Conservation (phyloP, 2,113 vertebrate genomes). For the Ameiurus melas region DNA sequence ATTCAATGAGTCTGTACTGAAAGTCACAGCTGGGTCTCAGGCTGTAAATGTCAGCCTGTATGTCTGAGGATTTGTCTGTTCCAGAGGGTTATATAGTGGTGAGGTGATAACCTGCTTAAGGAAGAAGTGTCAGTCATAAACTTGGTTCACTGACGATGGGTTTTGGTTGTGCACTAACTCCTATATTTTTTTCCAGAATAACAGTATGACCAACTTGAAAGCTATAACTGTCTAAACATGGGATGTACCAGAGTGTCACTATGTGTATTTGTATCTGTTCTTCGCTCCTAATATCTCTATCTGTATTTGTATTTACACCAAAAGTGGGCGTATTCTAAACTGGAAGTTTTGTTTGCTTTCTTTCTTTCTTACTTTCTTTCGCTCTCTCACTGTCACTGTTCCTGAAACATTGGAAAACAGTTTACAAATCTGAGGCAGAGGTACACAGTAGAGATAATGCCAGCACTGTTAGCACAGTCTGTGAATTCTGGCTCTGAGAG, state of each 20-base stretch:
- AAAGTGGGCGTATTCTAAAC: background rate
- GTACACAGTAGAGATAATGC: background rate
- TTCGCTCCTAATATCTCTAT: background rate
- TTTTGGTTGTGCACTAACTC: background rate
- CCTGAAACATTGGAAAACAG: background rate
- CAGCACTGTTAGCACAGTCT: background rate
- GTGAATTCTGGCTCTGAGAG: background rate
- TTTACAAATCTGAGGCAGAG: background rate
- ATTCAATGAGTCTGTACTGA: conserved; percentile 25
- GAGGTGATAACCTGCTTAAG: background rate
- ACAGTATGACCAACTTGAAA: background rate
- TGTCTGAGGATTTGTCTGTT: conserved; percentile 36
- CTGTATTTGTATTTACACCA: background rate
- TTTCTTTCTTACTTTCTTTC: background rate
- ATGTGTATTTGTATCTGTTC: background rate
- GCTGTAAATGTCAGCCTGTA: conserved; percentile 35
- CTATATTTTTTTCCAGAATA: background rate
- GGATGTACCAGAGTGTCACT: background rate
- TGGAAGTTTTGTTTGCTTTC: background rate
- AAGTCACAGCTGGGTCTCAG: conserved; percentile 18
- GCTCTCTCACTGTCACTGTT: background rate
- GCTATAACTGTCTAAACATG: background rate
- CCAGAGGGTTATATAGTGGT: background rate
- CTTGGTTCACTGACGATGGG: background rate
- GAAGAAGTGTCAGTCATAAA: conserved; percentile 7